These are phyloP conservation scores for Calameuta filiformis DNA, from an alignment of 2,888 invertebrate genomes.

Conservation along the genomic window DNA sequence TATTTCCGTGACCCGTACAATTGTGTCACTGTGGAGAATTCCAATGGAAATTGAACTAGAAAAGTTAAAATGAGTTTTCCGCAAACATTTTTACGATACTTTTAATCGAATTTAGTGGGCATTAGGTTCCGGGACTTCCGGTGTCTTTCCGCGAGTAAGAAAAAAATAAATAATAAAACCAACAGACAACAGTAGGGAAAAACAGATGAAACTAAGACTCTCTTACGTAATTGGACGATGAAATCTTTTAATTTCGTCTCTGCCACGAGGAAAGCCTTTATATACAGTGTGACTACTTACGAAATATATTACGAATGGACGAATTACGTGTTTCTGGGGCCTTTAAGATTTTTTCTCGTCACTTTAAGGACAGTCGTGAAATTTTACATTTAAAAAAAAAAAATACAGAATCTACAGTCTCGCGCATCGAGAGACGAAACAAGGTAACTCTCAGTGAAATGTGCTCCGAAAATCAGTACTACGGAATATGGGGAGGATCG, in stretches of 20 bases:
- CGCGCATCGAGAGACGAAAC: no score
- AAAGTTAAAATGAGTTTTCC: constrained; percentile 1
- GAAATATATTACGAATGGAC: background rate
- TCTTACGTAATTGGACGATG: background rate
- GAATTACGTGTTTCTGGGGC: background rate
- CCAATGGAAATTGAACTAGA: background rate
- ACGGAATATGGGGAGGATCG: background rate
- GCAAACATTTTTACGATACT: constrained; percentile 2
- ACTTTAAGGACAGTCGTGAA: background rate
- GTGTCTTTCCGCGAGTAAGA: background rate
- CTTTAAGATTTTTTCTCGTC: background rate
- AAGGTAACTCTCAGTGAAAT: background rate
- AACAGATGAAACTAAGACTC: background rate
- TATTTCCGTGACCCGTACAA: background rate
- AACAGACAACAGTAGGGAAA: background rate
- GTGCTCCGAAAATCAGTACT: background rate
- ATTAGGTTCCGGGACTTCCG: background rate
- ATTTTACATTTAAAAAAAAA: background rate
- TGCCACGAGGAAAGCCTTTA: background rate
- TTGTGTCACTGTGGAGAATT: background rate
- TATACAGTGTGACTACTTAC: background rate
- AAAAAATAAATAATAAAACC: background rate
- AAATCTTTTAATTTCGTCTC: background rate
- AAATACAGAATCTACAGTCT: background rate
- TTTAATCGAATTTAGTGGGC: constrained; percentile 1